Conservation (phyloP, 2,888 invertebrate genomes). For the Xylocampa areola region DNA sequence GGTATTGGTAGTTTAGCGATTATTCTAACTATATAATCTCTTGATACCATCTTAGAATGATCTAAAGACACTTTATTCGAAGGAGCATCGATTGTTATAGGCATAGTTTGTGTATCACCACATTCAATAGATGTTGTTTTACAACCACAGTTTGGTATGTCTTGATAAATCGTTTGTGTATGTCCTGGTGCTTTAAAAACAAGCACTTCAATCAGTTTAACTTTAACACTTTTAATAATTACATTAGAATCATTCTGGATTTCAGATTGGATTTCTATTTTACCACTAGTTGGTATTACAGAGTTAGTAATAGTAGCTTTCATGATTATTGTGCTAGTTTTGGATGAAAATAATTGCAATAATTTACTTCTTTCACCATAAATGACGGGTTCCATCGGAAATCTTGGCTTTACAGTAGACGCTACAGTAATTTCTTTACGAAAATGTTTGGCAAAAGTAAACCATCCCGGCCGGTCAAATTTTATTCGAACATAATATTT, state of each 20-base stretch:
- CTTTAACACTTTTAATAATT: constrained; percentile 59
- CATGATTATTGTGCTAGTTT: constrained; percentile 58
- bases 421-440: constrained; percentile 63
- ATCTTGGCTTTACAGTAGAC: constrained; percentile 57
- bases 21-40: constrained; percentile 61
- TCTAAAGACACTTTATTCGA: constrained; percentile 52
- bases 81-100: constrained; percentile 45
- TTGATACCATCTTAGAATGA: constrained; percentile 60
- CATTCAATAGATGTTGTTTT: constrained; percentile 53
- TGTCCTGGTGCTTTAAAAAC: constrained; percentile 51
- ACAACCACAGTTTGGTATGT: constrained; percentile 53
- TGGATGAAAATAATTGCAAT: constrained; percentile 59
- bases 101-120: constrained; percentile 52
- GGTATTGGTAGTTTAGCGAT: constrained; percentile 62
- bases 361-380: constrained; percentile 63
- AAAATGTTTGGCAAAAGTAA: constrained; percentile 61
- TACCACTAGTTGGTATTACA: constrained; percentile 58
- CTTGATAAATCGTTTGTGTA: constrained; percentile 33
- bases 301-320: constrained; percentile 61
- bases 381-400: constrained; percentile 57
- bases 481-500: constrained; percentile 66
- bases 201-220: constrained; percentile 59
- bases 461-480: constrained; percentile 65
- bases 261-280: constrained; percentile 61
- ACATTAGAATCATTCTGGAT: constrained; percentile 62